phyloP scores from a whole-genome alignment of 2,797 vertebrate genomes.

The Hydrophis major region DNA sequence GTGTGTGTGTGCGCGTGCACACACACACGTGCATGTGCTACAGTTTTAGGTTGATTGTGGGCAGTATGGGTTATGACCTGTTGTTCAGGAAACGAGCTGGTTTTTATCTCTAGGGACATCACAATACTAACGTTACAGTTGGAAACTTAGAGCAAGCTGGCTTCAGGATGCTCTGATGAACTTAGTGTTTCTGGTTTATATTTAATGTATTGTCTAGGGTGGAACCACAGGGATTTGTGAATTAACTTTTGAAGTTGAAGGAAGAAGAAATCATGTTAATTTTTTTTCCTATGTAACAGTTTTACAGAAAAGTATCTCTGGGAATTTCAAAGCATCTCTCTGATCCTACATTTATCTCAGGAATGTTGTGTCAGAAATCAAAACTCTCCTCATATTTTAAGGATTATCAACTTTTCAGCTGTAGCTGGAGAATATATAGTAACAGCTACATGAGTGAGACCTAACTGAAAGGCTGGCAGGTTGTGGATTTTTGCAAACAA shows the following conservation, averaged over 20 bases:
- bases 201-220: constrained; percentile 73
- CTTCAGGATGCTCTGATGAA: constrained; percentile 47
- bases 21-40: background rate
- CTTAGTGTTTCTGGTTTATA: constrained; percentile 76
- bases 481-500: constrained; percentile 67
- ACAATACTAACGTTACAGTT: constrained; percentile 31
- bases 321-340: constrained; percentile 89
- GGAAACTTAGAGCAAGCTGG: constrained; percentile 37
- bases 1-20: fast-evolving
- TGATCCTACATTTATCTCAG: constrained; percentile 97
- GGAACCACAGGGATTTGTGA: constrained; percentile 57
- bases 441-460: constrained; percentile 82
- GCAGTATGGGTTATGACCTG: constrained; percentile 28
- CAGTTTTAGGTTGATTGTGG: constrained; percentile 16
- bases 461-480: constrained; percentile 75
- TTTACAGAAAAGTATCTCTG: constrained; percentile 73
- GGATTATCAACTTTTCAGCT: constrained; percentile 88
- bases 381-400: constrained; percentile 96
- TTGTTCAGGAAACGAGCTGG: constrained; percentile 35
- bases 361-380: constrained; percentile 99
- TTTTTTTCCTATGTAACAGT: constrained; percentile 71
- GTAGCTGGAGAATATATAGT: constrained; percentile 90
- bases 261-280: constrained; percentile 75
- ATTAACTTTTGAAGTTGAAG: constrained; percentile 26
- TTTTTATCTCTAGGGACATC: constrained; percentile 31